A percentile compares a stretch with the other conserved stretches of the same genome.
These are phyloP conservation scores for Dolichomitus sp. DNA, from an alignment of 2,888 invertebrate genomes.

Conservation along the genomic window DNA sequence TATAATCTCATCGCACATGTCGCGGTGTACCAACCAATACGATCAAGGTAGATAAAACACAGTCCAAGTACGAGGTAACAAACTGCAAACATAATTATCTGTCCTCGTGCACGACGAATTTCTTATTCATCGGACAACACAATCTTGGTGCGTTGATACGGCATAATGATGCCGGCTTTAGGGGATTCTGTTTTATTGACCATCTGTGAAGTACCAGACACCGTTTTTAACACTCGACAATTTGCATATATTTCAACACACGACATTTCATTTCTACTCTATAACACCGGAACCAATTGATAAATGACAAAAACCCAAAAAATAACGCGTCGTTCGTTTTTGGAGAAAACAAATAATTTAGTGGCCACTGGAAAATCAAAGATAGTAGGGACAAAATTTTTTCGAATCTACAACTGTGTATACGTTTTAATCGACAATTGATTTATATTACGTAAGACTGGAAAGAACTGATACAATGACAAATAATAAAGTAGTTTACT, in stretches of 20 bases:
- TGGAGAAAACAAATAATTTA: too few species aligned
- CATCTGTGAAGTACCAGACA: background rate
- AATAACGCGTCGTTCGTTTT: too few species aligned
- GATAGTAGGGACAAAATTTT: too few species aligned
- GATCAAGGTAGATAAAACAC: background rate
- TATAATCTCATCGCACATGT: constrained; percentile 30
- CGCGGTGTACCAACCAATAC: constrained; percentile 7
- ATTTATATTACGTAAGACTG: too few species aligned
- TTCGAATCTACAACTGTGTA: too few species aligned
- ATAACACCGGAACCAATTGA: background rate
- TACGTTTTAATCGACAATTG: too few species aligned
- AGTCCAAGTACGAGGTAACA: constrained; percentile 27
- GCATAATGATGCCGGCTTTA: background rate
- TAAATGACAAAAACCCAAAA: background rate
- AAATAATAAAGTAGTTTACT: background rate
- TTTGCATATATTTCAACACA: constrained; percentile 7
- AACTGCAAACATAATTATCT: constrained; percentile 54
- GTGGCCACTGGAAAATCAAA: too few species aligned
- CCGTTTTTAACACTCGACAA: background rate
- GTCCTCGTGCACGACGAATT: constrained; percentile 20
- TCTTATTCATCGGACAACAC: constrained; percentile 12
- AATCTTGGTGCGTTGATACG: constrained; percentile 32
- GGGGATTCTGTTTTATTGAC: constrained; percentile 25
- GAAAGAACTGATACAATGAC: background rate
- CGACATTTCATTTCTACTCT: background rate